Evolutionary conservation across 2,888 invertebrate genomes (phyloP).

Genomic region (Campaea margaritaria): DNA sequence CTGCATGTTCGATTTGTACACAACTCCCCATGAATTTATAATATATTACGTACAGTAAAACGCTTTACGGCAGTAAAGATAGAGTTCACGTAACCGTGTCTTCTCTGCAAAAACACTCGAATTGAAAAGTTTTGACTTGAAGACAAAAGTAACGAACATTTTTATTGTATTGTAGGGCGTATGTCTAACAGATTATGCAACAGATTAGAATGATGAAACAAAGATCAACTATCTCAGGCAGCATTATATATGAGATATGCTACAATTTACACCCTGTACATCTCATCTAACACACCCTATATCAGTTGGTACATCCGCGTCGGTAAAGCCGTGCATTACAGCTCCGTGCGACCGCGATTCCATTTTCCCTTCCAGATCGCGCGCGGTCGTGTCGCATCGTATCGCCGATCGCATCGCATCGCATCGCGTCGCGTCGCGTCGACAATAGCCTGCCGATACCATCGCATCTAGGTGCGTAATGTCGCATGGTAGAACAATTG

Average conservation of each 20-base stretch:
- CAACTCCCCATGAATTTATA: too few relatives aligned
- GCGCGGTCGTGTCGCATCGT: conserved; percentile 14
- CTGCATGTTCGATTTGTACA: too few relatives aligned
- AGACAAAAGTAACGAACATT: too few relatives aligned
- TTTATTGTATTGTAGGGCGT: too few relatives aligned
- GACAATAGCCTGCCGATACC: conserved; percentile 9
- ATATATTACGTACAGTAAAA: too few relatives aligned
- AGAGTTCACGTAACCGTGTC: too few relatives aligned
- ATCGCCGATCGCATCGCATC: conserved; percentile 23
- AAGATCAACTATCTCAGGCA: background rate
- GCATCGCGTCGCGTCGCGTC: background rate
- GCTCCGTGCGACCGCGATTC: conserved; percentile 4
- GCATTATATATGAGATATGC: background rate
- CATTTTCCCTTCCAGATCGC: conserved; percentile 36
- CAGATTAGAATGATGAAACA: background rate
- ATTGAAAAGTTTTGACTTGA: too few relatives aligned
- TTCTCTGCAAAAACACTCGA: too few relatives aligned
- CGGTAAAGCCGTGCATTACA: conserved; percentile 3
- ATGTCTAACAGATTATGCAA: too few relatives aligned
- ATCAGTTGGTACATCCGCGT: conserved; percentile 2
- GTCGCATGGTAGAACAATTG: conserved; percentile 6
- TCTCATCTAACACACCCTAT: background rate
- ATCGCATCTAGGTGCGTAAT: conserved; percentile 17
- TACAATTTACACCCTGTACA: background rate
- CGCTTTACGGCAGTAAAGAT: too few relatives aligned